A percentile compares a stretch with the other conserved stretches of the same genome.
These are phyloP conservation scores for Prinia subflava DNA, from an alignment of 2,113 vertebrate species.

Conservation along the genomic window DNA sequence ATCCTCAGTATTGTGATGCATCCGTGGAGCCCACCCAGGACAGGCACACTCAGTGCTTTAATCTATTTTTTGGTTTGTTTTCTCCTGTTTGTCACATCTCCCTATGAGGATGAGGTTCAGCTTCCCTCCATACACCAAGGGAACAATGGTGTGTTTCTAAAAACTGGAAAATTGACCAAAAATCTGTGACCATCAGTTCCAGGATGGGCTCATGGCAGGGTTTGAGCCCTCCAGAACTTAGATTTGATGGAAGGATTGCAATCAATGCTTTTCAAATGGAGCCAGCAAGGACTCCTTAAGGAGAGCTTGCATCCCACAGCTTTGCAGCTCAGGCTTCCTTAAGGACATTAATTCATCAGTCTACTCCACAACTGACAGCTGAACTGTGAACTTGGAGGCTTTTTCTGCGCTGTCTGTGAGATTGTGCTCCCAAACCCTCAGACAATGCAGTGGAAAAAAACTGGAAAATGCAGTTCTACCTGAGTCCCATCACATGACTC, in stretches of 20 bases:
- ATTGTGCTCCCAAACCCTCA: neutral
- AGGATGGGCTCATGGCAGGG: neutral
- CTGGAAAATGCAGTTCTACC: constrained; percentile 30
- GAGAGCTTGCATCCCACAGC: neutral
- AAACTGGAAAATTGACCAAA: neutral
- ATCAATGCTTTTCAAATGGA: neutral
- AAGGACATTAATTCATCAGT: constrained; percentile 1
- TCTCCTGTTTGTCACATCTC: neutral
- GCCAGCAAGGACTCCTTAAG: neutral
- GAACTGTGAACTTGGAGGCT: constrained; percentile 2
- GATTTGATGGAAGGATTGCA: neutral
- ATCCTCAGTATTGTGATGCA: neutral
- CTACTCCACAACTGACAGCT: constrained; percentile 12
- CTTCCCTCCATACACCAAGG: neutral
- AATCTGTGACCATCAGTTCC: neutral
- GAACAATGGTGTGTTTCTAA: neutral
- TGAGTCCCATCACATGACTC: constrained; percentile 24
- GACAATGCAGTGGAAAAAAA: constrained; percentile 40
- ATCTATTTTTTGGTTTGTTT: neutral
- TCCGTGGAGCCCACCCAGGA: neutral
- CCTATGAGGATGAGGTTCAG: neutral
- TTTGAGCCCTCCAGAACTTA: neutral
- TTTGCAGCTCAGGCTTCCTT: neutral
- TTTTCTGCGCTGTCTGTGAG: neutral
- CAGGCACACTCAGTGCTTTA: neutral